Percentiles rank a stretch among this genome's conserved stretches.
Conservation (phyloP, 2,113 vertebrate species). For the Rhizomys pruinosus region DNA sequence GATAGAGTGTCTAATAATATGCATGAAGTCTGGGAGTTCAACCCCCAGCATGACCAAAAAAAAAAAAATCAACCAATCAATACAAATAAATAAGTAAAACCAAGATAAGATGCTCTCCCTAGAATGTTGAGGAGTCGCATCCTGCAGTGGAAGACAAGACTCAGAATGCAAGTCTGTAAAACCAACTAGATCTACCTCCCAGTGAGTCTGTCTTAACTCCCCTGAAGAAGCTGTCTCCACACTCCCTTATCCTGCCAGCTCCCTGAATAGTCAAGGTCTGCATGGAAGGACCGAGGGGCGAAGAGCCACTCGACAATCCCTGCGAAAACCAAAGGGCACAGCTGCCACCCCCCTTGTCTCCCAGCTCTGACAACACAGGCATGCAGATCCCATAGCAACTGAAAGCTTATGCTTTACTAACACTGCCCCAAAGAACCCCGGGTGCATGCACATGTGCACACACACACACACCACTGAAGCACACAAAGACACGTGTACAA, state of each 20-base stretch:
- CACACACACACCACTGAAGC: neutral
- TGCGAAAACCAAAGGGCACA: conserved; percentile 11
- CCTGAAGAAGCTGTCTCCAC: neutral
- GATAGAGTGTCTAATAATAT: neutral
- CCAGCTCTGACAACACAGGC: neutral
- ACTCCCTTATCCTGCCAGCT: neutral
- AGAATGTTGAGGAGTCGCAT: too few species aligned
- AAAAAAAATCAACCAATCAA: neutral
- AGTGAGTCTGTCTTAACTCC: neutral
- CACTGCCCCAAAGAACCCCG: neutral
- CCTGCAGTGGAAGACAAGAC: neutral
- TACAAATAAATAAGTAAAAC: neutral
- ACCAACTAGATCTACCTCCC: neutral
- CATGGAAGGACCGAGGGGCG: neutral
- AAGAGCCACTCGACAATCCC: neutral
- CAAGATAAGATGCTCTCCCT: neutral
- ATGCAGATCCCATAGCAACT: conserved; percentile 55
- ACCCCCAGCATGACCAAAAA: neutral
- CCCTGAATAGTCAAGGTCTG: neutral
- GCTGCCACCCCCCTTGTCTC: neutral
- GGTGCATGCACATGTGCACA: neutral
- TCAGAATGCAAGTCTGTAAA: neutral
- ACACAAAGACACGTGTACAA: neutral
- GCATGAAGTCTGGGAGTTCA: neutral
- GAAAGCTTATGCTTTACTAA: neutral